Evolutionary conservation across 92 coral and sea anemone species (phyloP).

Genomic region (Phenganax stokvisi): DNA sequence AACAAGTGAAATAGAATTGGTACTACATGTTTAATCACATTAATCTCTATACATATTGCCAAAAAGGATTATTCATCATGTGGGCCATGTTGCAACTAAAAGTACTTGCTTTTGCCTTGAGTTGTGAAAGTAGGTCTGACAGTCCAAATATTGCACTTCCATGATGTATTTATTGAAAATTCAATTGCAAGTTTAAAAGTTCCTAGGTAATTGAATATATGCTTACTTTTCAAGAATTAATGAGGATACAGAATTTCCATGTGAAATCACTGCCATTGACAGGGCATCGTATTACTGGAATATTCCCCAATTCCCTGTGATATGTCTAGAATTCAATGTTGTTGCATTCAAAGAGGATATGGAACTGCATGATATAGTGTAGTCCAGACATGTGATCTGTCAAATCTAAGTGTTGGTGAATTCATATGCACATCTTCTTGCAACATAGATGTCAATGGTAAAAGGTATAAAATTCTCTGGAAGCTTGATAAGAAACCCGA

Average conservation of each 20-base stretch:
- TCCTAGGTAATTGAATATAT: slow-evolving; percentile 2
- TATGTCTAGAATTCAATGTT: slow-evolving; percentile 45
- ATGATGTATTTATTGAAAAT: too few species aligned
- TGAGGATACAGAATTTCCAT: slow-evolving; percentile 14
- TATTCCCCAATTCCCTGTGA: slow-evolving; percentile 59
- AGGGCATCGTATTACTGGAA: slow-evolving; percentile 35
- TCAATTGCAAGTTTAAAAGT: too few species aligned
- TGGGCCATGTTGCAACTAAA: too few species aligned
- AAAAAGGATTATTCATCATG: too few species aligned
- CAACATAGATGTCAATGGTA: slow-evolving; percentile 24
- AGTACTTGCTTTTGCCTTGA: too few species aligned
- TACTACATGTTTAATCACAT: too few species aligned
- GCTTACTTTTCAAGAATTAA: background rate
- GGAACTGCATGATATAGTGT: slow-evolving; percentile 28
- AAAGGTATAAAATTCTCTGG: slow-evolving; percentile 43
- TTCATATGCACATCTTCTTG: slow-evolving; percentile 41
- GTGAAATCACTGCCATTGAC: slow-evolving; percentile 13
- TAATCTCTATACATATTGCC: too few species aligned
- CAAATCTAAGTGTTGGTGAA: slow-evolving; percentile 14
- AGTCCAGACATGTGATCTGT: slow-evolving; percentile 29
- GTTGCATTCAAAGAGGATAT: slow-evolving; percentile 38
- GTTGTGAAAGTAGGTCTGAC: too few species aligned
- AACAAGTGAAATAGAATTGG: too few species aligned
- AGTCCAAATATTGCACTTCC: too few species aligned
- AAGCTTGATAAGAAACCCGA: background rate